These are phyloP conservation scores for Ahaetulla prasina DNA, from an alignment of 2,113 vertebrate species.

Conservation along the genomic window DNA sequence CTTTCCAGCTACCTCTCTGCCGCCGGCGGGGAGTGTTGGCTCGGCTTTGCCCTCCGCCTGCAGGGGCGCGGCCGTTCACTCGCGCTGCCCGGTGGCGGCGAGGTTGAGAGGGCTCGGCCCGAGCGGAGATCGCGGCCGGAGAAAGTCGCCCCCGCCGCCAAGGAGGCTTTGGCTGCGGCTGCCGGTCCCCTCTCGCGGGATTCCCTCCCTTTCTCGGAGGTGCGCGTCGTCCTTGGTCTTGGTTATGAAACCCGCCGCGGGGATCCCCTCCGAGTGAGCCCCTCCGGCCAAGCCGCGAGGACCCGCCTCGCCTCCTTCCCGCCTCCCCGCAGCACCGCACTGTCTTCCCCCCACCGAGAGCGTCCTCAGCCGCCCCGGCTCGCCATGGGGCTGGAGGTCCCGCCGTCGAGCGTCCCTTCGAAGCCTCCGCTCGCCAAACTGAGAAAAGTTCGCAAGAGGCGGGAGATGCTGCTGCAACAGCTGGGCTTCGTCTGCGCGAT, in stretches of 20 bases:
- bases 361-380: neutral
- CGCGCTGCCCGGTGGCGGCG: constrained; percentile 35
- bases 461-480: constrained; percentile 89
- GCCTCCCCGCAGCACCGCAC: neutral
- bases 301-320: neutral
- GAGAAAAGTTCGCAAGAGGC: constrained; percentile 89
- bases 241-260: constrained; percentile 49
- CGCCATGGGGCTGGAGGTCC: constrained; percentile 40
- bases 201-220: neutral
- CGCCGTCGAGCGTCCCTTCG: constrained; percentile 11
- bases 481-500: constrained; percentile 88
- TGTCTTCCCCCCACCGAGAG: neutral
- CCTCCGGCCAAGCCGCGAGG: neutral
- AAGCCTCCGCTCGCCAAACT: constrained; percentile 54
- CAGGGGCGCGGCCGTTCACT: neutral
- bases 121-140: neutral
- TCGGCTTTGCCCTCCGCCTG: neutral
- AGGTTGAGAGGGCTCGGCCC: constrained; percentile 53
- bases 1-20: neutral
- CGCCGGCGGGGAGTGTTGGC: neutral
- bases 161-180: neutral
- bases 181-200: neutral
- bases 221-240: neutral
- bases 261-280: constrained; percentile 31
- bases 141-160: neutral